Conservation (phyloP, 2,888 invertebrate genomes). For the Rhogogaster chlorosoma region DNA sequence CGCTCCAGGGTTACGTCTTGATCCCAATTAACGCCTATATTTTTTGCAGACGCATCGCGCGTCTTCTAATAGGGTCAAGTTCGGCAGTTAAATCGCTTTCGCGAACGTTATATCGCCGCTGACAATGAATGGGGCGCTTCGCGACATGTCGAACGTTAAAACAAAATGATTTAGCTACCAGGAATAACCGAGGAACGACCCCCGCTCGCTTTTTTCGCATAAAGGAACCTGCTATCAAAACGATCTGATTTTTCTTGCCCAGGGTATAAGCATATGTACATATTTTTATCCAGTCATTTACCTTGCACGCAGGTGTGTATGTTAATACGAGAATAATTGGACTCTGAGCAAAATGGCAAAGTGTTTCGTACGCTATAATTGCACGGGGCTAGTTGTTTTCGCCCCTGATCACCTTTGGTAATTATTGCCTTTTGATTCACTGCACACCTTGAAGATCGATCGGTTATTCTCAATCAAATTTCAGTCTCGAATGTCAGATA, state of each 20-base stretch:
- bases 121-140: slow-evolving; percentile 8
- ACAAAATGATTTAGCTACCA: neutral
- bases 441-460: neutral
- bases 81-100: slow-evolving; percentile 43
- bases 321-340: neutral
- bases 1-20: slow-evolving; percentile 67
- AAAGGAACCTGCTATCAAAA: neutral
- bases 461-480: neutral
- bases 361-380: neutral
- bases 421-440: neutral
- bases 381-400: neutral
- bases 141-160: slow-evolving; percentile 6
- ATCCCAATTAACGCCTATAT: slow-evolving; percentile 67
- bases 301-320: neutral
- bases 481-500: neutral
- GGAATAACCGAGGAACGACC: neutral
- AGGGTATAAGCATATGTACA: neutral
- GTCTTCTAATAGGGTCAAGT: slow-evolving; percentile 42
- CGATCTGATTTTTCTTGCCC: neutral
- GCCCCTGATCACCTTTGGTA: neutral
- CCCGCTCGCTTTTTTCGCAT: neutral
- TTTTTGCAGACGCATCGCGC: slow-evolving; percentile 50
- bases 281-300: neutral
- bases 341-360: neutral
- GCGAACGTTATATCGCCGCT: neutral